These are phyloP conservation scores for Pogonophryne albipinna DNA, from an alignment of 2,797 vertebrate species.

Conservation along the genomic window DNA sequence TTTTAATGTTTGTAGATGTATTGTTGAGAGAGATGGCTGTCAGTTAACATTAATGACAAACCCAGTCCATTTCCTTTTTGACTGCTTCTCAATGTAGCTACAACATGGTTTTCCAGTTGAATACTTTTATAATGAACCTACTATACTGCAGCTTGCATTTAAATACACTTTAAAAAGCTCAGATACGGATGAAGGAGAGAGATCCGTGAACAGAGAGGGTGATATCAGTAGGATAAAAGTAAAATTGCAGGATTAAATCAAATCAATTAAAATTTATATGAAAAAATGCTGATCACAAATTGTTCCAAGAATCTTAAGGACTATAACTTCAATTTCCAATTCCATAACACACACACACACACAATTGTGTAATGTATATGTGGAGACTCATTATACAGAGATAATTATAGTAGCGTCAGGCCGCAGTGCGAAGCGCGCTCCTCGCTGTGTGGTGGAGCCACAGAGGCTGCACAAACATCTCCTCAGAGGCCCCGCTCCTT, in stretches of 20 bases:
- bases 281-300: neutral
- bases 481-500: slow-evolving; percentile 76
- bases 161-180: neutral
- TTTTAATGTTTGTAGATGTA: too few species aligned
- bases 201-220: neutral
- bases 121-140: neutral
- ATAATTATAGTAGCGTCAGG: slow-evolving; percentile 67
- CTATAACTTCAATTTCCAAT: neutral
- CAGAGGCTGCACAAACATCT: slow-evolving; percentile 81
- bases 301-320: neutral
- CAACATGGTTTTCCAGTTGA: neutral
- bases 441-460: slow-evolving; percentile 79
- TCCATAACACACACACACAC: slow-evolving; percentile 5
- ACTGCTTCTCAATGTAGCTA: slow-evolving; percentile 5
- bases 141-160: neutral
- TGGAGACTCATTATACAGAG: slow-evolving; percentile 58
- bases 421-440: slow-evolving; percentile 60
- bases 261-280: neutral
- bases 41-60: neutral
- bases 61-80: slow-evolving; percentile 5
- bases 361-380: neutral
- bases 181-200: neutral
- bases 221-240: neutral
- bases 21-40: neutral
- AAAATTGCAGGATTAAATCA: slow-evolving; percentile 8